phyloP scores from a whole-genome alignment of 2,797 vertebrate species.

The Choloepus didactylus region DNA sequence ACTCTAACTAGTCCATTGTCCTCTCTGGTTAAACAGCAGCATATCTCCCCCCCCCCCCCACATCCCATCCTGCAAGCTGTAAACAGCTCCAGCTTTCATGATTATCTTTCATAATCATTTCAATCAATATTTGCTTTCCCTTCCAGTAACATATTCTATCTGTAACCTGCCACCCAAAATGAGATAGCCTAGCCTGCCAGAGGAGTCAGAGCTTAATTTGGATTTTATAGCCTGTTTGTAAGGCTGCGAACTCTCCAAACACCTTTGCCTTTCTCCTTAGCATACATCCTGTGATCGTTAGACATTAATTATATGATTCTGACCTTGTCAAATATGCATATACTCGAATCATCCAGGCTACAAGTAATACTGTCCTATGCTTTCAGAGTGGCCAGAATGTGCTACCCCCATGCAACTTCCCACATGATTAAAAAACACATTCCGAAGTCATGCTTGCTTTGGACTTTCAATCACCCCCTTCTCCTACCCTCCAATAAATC shows the following conservation, averaged over 20 bases:
- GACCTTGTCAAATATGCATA: not conserved
- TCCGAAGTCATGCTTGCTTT: not conserved
- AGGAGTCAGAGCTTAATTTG: not conserved
- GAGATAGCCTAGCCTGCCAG: not conserved
- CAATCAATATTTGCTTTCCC: not conserved
- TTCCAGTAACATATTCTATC: not conserved
- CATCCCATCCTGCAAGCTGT: not conserved
- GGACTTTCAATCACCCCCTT: not conserved
- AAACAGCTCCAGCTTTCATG: not conserved
- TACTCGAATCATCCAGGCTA: not conserved
- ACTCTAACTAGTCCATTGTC: not conserved
- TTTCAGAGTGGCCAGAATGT: not conserved
- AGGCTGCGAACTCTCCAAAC: not conserved
- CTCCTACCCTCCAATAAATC: not conserved
- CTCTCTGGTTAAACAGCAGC: not conserved
- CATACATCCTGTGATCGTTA: not conserved
- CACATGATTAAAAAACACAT: not conserved
- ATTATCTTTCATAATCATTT: not conserved
- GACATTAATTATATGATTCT: not conserved
- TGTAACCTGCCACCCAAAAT: not conserved
- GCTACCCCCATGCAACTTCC: not conserved
- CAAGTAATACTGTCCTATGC: not conserved
- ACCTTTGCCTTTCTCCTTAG: conserved; percentile 23
- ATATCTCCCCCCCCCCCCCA: not conserved
- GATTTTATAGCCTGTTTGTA: not conserved